phyloP scores from a whole-genome alignment of 2,797 vertebrate genomes.

The Schizothorax lantsangensis region DNA sequence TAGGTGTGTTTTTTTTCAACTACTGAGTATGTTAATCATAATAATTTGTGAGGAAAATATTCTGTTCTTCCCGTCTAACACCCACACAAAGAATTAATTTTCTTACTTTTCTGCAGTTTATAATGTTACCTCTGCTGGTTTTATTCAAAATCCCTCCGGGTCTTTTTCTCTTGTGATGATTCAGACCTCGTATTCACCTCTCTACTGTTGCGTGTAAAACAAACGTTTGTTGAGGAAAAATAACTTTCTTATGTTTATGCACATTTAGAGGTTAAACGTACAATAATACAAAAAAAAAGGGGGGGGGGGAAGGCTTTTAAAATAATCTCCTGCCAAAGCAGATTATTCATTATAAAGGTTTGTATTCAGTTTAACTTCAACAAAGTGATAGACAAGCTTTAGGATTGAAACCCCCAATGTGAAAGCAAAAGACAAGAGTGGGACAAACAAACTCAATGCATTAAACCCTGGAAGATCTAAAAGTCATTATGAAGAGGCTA shows the following conservation, averaged over 20 bases:
- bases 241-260: slow-evolving; percentile 7
- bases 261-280: not conserved
- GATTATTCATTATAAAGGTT: not conserved
- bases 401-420: not conserved
- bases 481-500: not conserved
- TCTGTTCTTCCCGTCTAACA: not conserved
- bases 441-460: not conserved
- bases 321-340: not conserved
- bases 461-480: not conserved
- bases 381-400: not conserved
- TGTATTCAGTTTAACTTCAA: not conserved
- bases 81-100: not conserved
- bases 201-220: slow-evolving; percentile 10
- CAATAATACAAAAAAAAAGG: not conserved
- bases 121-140: slow-evolving; percentile 30
- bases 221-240: slow-evolving; percentile 31
- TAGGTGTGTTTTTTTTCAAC: not conserved
- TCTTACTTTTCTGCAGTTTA: slow-evolving; percentile 19
- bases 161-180: slow-evolving; percentile 33
- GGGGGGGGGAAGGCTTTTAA: not conserved
- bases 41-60: not conserved
- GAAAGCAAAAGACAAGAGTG: not conserved
- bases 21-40: not conserved
- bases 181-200: slow-evolving; percentile 27
- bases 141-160: slow-evolving; percentile 24